Base-by-base conservation (phyloP, 2,888 invertebrate species). In the Cephus rjabovi region DNA sequence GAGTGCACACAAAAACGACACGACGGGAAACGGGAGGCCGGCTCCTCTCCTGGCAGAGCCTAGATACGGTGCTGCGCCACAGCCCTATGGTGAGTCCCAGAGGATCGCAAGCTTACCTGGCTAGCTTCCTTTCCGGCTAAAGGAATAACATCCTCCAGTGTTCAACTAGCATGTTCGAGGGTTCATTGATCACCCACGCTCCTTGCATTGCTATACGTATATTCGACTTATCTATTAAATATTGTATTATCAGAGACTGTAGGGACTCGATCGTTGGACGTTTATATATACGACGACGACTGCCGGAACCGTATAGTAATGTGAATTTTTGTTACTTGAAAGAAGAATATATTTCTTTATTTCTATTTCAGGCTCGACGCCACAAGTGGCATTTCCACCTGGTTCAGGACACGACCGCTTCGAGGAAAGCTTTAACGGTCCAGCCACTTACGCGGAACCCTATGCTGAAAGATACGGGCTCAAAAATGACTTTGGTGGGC, bases 21-120 rank as follows among this genome's bases (percentile, higher is more conserved):
- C 91, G 76, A 89, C 90, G 82, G 91, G 91, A 84, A 91, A 91
- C 82, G 91, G 91, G 79, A 93, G 97, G 87, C 96, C 96, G 85
- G 96, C 97, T 74, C 97, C 97, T 76, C 94, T 97, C 83, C 94
- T 97, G 79, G 97, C 97, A 92, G 97, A 97, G 88, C 97, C 97
- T 82, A 95, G 97, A 92, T 97, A 96, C 91, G 97, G 97, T 83
- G 96, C 96, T 81, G 94, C 97, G 87, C 97, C 97, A 83, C 96
- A 96, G 92, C 97, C 97, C 83, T 97, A 96, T 93, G 96, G 97
- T 97, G 93, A 96, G 96, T 96, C 83, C 23, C 56, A 56, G 23
- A 56, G 56, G 56, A 56, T 56, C 56, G 73, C 76, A 23, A 56
- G 56, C 56, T 56, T 56, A 56, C 56, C 56, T 56, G 56, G 56